Base-by-base conservation (phyloP, 2,797 vertebrate species). In the Avahi laniger region DNA sequence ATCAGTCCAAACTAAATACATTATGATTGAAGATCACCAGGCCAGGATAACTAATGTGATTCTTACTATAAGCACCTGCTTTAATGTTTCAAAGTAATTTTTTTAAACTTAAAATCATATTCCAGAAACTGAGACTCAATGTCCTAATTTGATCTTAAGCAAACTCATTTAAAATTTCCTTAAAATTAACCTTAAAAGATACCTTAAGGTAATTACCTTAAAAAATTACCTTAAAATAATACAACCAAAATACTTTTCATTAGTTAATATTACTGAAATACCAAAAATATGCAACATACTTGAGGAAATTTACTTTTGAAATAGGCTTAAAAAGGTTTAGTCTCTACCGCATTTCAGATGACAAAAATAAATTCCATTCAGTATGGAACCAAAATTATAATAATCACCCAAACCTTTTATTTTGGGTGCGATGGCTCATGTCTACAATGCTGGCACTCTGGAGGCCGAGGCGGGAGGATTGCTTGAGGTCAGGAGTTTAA, bases 351-450 rank as follows among this genome's bases (percentile, higher is more conserved):
- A 95, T 93, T 79, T 94, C 83, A 76, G 54, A 50, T 83, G 26
- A 85, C n/a, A 91, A 92, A 96, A 94, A 86, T 61, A 92, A 92
- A 92, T 73, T 50, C 28, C 61, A 96, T 28, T 93, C 15, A 52
- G 61, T 48, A 75, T 69, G 4, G 50, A 92, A 69, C 17, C 26
- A 81, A 94, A 96, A 79, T 89, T 76, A 80, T 59, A n/a, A n/a
- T n/a, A n/a, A n/a, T n/a, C n/a, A n/a, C 17, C 15, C 33, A 65
- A 7, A 26, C n/a, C n/a, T n/a, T n/a, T n/a, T n/a, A n/a, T n/a
- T n/a, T n/a, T n/a, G n/a, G 57, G 57, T 1, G 0, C 1, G 10
- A 9, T 59, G 10, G 24, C 57, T 59, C 57, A 59, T 8, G 24
- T 24, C 57, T 26, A 26, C 28, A 11, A 59, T 59, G 24, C 57